phyloP scores from a whole-genome alignment of 2,888 invertebrate species.

The Pyralis farinalis region DNA sequence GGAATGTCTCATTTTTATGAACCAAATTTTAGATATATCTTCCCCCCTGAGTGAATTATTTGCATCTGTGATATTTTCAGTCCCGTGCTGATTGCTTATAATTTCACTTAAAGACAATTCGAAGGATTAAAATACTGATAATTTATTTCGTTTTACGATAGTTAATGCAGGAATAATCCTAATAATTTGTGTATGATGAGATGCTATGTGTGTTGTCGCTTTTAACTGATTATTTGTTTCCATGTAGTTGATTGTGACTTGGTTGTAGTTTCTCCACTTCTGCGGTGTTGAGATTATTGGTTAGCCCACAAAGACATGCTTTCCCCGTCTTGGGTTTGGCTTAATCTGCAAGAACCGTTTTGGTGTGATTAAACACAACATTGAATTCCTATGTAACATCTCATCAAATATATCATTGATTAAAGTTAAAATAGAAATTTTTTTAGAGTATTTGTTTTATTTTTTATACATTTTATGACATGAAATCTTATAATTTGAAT shows the following conservation, averaged over 20 bases:
- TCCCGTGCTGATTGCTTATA: slow-evolving; percentile 61
- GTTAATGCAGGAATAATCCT: slow-evolving; percentile 34
- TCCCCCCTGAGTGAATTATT: slow-evolving; percentile 37
- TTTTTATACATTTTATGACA: too few species aligned
- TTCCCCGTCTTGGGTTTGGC: slow-evolving; percentile 38
- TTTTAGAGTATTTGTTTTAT: slow-evolving; percentile 9
- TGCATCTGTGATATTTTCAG: slow-evolving; percentile 77
- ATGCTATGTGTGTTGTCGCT: slow-evolving; percentile 33
- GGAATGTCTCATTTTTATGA: slow-evolving; percentile 3
- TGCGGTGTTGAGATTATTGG: slow-evolving; percentile 12
- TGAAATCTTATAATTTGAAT: too few species aligned
- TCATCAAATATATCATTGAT: slow-evolving; percentile 14
- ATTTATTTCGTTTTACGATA: slow-evolving; percentile 31
- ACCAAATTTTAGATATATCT: slow-evolving; percentile 1
- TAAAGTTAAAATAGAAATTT: slow-evolving; percentile 38
- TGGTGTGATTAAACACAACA: slow-evolving; percentile 17
- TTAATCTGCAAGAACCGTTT: slow-evolving; percentile 9
- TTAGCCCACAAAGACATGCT: slow-evolving; percentile 35
- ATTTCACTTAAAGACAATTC: slow-evolving; percentile 37
- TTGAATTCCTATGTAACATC: slow-evolving; percentile 22
- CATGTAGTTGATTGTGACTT: slow-evolving; percentile 46
- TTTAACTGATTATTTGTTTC: slow-evolving; percentile 66
- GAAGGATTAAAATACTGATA: slow-evolving; percentile 25
- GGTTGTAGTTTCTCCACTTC: slow-evolving; percentile 1
- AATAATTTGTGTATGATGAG: slow-evolving; percentile 31